Evolutionary conservation across 2,113 vertebrate genomes (phyloP), one percentile per base, ranked within the genome.

Genomic region (Mastomys natalensis): DNA sequence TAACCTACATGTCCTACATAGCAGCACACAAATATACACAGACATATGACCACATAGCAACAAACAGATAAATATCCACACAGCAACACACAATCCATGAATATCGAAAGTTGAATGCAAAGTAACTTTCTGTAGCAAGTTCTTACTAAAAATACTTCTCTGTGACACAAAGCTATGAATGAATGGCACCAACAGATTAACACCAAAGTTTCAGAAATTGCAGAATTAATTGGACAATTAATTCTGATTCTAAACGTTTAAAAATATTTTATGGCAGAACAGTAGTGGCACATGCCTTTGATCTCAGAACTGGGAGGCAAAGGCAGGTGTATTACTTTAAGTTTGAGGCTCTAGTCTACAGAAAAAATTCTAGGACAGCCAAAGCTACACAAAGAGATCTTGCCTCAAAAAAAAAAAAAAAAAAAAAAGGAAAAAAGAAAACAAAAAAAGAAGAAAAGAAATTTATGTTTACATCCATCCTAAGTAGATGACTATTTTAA

Each of bases 401-500:
- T 70, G 15, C 17, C 68, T 72, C 7, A 72, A 21, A 19, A 7
- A 70, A n/a, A 7, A 6, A 68, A 5, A 13, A 34, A 68, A 13
- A 34, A 7, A 70, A 6, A 16, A 1, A 68, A 12, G 13, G 24
- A 24, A 10, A 29, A 2, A 68, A 12, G 13, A 15, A 24, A 10
- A 29, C 1, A 29, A 29, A 26, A 4, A 29, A 26, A 26, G 5
- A 31, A 34, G 11, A 34, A 68, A 34, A 68, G 6, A 19, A n/a
- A 64, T 64, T 68, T 68, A 16, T 37, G 31, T 97, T 98, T 98
- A 97, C 90, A 97, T 96, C 78, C 90, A 97, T 96, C 78, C 21
- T 95, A 48, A 76, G 6, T 76, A 90, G 86, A 97, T 96, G 74
- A 98, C 45, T 86, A 97, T 97, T 97, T 98, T 95, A 88, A 98